Evolutionary conservation across 2,888 invertebrate genomes (phyloP).

Genomic region (Diaphora mendica): DNA sequence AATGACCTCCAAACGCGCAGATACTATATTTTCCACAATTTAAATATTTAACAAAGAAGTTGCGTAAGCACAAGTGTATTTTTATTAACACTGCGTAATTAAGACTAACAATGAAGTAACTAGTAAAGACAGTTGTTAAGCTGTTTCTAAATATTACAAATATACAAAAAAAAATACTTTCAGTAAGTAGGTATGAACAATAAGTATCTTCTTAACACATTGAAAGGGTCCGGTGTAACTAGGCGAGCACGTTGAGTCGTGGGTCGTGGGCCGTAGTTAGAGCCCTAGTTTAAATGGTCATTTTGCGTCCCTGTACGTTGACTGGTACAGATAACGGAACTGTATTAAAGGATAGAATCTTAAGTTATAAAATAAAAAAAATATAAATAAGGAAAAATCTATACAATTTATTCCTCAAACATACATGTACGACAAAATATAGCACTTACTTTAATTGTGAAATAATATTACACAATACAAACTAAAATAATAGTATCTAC

Average conservation of each 20-base stretch:
- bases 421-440: slow-evolving; percentile 33
- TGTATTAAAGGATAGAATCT: neutral
- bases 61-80: neutral
- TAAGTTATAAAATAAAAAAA: slow-evolving; percentile 17
- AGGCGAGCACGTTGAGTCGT: no score
- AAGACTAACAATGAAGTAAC: neutral
- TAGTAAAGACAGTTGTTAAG: neutral
- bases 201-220: no score
- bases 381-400: slow-evolving; percentile 46
- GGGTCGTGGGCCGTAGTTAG: no score
- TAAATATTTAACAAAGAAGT: neutral
- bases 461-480: slow-evolving; percentile 4
- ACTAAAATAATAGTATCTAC: neutral
- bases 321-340: neutral
- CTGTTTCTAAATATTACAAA: neutral
- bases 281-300: no score
- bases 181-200: neutral
- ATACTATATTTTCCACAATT: neutral
- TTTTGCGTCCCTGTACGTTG: neutral
- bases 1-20: neutral
- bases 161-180: neutral
- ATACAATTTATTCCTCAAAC: slow-evolving; percentile 51
- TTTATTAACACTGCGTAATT: neutral
- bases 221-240: no score
- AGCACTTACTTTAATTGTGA: slow-evolving; percentile 19